Percentiles rank a stretch among this genome's conserved stretches.
phyloP scores from a whole-genome alignment of 2,888 invertebrate species.

The Drosophila helvetica region DNA sequence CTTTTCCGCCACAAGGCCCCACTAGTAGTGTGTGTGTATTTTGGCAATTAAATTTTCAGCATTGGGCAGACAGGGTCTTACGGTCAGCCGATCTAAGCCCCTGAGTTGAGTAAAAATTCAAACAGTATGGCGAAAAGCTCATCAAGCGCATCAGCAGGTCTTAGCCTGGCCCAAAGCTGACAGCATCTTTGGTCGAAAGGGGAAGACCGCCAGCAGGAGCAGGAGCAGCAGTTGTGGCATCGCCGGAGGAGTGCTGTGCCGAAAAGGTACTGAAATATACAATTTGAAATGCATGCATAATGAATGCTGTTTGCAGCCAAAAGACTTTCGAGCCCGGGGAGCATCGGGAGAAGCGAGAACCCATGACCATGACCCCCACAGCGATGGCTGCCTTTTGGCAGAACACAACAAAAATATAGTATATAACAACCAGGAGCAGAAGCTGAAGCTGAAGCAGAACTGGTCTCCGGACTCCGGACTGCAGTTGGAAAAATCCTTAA shows the following conservation, averaged over 20 bases:
- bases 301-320: constrained; percentile 68
- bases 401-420: constrained; percentile 7
- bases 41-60: constrained; percentile 49
- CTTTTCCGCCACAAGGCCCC: neutral
- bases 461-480: constrained; percentile 55
- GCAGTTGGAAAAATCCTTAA: constrained; percentile 57
- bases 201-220: constrained; percentile 2
- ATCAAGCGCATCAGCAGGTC: constrained; percentile 70
- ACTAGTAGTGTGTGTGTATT: neutral
- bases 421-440: constrained; percentile 26
- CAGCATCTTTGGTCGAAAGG: constrained; percentile 25
- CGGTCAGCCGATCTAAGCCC: constrained; percentile 12
- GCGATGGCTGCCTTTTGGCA: constrained; percentile 30
- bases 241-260: constrained; percentile 12
- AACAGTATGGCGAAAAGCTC: constrained; percentile 72
- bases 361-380: constrained; percentile 36
- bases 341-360: constrained; percentile 22
- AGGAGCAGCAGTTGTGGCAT: constrained; percentile 16
- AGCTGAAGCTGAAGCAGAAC: constrained; percentile 7
- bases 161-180: constrained; percentile 58
- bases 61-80: constrained; percentile 29
- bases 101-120: constrained; percentile 63
- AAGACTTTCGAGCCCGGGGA: constrained; percentile 53
- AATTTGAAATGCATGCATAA: constrained; percentile 77
- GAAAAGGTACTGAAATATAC: constrained; percentile 66